Conservation (phyloP, 2,113 vertebrate genomes). For the Deroptyus accipitrinus region DNA sequence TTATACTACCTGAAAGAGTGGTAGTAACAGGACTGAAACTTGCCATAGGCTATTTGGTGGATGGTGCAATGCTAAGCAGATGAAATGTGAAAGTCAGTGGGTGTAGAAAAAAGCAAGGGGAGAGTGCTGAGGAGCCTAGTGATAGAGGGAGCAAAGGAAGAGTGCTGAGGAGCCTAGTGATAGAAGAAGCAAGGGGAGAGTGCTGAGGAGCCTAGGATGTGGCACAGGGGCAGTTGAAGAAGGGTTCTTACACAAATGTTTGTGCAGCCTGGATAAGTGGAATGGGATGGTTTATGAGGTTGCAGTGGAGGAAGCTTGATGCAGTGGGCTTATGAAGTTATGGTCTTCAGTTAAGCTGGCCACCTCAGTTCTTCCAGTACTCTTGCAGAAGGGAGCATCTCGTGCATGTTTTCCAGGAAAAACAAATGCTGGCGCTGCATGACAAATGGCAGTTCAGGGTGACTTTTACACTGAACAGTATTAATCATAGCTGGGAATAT, state of each 20-base stretch:
- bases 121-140: not conserved
- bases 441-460: not conserved
- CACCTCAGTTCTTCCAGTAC: not conserved
- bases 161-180: not conserved
- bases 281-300: not conserved
- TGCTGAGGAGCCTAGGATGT: not conserved
- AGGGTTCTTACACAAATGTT: not conserved
- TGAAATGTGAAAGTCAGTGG: not conserved
- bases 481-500: not conserved
- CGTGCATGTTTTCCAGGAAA: not conserved
- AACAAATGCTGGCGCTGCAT: not conserved
- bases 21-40: not conserved
- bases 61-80: accelerated
- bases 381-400: not conserved
- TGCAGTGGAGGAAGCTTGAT: not conserved
- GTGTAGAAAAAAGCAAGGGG: not conserved
- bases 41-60: not conserved
- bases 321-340: not conserved
- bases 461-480: not conserved
- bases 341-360: not conserved
- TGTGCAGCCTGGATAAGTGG: not conserved
- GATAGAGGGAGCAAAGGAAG: not conserved
- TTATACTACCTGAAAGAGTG: not conserved
- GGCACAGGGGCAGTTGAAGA: not conserved
- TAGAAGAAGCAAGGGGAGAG: not conserved